Base-by-base conservation (phyloP, 2,888 invertebrate genomes). In the Caenorhabditis sp. region DNA sequence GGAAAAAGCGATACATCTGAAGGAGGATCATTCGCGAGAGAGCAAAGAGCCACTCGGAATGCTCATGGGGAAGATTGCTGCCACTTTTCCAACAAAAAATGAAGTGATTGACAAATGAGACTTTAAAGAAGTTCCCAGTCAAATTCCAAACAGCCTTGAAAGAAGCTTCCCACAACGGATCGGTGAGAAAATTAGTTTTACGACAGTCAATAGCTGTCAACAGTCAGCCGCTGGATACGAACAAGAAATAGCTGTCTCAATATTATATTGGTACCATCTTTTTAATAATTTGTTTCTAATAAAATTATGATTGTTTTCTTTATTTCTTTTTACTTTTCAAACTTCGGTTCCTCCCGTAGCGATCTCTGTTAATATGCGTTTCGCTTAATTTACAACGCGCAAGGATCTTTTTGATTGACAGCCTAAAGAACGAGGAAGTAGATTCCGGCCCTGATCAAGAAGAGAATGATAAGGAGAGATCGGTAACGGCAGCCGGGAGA, bases 391-490 rank as follows among this genome's bases (percentile, higher is more conserved):
- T 13, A 9, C 11, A 35, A 35, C 9, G 35, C 2, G 35, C 9
- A 35, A 2, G 35, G 35, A 13, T 7, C 13, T 9, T 9, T 9
- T 15, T 53, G 35, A 68, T 68, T 58, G 68, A 43, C 68, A 58
- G 56, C 26, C 6, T 30, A 17, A 20, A 27, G 20, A 58, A 66
- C 58, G 27, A 50, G 66, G 66, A 66, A 66, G 56, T 58, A 58
- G 39, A 68, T 39, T 56, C 22, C 32, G 15, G 9, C 41, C 24
- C 48, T 52, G 68, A 68, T 68, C 58, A 68, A 30, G 68, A 68
- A 68, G 68, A 68, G 32, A 68, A 41, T 66, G 66, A 66, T 68
- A 68, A 58, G 68, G 39, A 39, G 11, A 24, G 66, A 66, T 68
- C 63, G 53, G 68, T 68, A 50, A 68, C 58, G 68, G 5, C 11